Conservation (phyloP, 2,888 invertebrate species). For the Hedychridium roseum region DNA sequence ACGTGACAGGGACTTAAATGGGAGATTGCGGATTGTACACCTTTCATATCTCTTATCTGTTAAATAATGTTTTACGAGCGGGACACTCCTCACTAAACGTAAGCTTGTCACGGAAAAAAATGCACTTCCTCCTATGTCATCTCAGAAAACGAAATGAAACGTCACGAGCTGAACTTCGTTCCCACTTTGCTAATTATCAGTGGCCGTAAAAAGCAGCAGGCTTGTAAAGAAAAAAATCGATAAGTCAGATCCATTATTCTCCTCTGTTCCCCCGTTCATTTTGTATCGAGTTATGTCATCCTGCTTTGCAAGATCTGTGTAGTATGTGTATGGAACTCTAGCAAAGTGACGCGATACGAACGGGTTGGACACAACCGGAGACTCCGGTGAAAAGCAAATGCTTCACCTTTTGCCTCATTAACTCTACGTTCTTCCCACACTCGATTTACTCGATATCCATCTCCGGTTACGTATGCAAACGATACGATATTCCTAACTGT, state of each 20-base stretch:
- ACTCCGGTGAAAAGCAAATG: conserved; percentile 6
- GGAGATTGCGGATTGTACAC: too few species aligned
- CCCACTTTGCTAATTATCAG: conserved; percentile 22
- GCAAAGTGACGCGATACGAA: too few species aligned
- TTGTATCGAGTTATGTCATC: neutral
- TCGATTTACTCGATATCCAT: conserved; percentile 27
- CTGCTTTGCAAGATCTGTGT: conserved; percentile 4
- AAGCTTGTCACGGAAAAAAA: too few species aligned
- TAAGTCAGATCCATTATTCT: conserved; percentile 10
- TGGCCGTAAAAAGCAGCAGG: conserved; percentile 10
- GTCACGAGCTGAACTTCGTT: conserved; percentile 25
- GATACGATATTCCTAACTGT: conserved; percentile 13
- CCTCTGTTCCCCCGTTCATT: neutral
- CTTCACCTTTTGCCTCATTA: conserved; percentile 4
- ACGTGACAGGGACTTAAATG: too few species aligned
- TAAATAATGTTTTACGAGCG: too few species aligned
- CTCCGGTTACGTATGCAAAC: conserved; percentile 19
- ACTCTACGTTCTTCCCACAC: conserved; percentile 13
- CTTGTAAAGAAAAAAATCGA: conserved; percentile 15
- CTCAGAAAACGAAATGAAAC: neutral
- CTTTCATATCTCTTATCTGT: too few species aligned
- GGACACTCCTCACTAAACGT: too few species aligned
- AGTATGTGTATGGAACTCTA: too few species aligned
- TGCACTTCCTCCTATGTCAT: conserved; percentile 5
- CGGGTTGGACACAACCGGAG: too few species aligned